Base-by-base conservation (phyloP, 64 coral and sea anemone species). In the Stichodactyla helianthus region DNA sequence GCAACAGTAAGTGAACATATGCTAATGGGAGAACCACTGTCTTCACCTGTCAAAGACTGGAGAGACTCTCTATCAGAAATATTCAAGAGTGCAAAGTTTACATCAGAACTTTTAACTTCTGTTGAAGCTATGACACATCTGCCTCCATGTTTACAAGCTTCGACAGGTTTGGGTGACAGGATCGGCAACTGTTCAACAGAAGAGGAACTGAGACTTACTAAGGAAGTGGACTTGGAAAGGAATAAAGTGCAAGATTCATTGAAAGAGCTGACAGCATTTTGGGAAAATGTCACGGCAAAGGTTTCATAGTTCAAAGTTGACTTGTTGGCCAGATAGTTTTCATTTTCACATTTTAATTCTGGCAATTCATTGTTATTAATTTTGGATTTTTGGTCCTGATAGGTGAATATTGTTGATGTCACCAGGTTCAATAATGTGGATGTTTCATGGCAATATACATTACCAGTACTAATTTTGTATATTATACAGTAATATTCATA, bases 11-110 rank as follows among this genome's bases (percentile, higher is more conserved):
- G 91, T 88, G 91, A 96, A 57, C 88, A 96, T 27, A 83, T 96
- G n/a, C 82, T 96, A 20, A 89, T 96, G 88, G 94, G 94, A 18
- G 86, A 96, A 68, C 85, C 91, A 57, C 83, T 96, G 17, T 84
- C 94, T 0, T 12, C 81, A 5, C 82, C 92, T 54, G 59, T 86
- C 31, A 77, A 71, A 52, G 77, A 89, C 25, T 89, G 92, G 79
- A 74, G 89, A 52, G 85, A 89, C 52, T 83, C 82, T 19, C 55
- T 84, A 55, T 87, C 84, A 67, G 88, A 93, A 85, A 84, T 96
- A 51, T 96, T 96, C 67, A 90, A 77, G 52, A 77, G 81, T 57
- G 26, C 94, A 17, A 82, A 86, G 4, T 96, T 93, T 78, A 96
- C 94, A 9, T 35, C 88, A 5, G 76, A 89, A 53, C 68, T 93